Evolutionary conservation across 1,140 invertebrate genomes (phyloP).

Genomic region (Drosophila seguyi): DNA sequence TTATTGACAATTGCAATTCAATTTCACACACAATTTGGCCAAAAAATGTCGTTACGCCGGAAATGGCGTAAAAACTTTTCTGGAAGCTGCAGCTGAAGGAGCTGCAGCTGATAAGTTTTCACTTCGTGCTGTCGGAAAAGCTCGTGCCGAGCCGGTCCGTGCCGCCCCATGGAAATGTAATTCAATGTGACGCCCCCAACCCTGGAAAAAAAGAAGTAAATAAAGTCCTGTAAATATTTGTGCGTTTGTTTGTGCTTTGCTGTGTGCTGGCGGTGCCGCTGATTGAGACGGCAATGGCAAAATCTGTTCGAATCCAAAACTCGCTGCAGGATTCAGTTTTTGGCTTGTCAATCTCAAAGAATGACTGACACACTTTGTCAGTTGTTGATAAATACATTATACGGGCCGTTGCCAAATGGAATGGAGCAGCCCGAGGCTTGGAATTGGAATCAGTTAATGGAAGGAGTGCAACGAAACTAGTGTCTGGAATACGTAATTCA

Average conservation of each 20-base stretch:
- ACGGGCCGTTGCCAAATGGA: constrained; percentile 16
- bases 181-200: constrained; percentile 57
- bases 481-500: neutral
- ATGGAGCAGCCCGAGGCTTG: neutral
- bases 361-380: constrained; percentile 41
- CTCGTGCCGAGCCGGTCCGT: constrained; percentile 11
- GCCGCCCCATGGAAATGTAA: constrained; percentile 64
- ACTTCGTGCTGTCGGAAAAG: constrained; percentile 46
- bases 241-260: constrained; percentile 33
- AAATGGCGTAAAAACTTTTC: constrained; percentile 74
- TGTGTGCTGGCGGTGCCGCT: constrained; percentile 37
- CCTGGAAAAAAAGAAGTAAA: constrained; percentile 39
- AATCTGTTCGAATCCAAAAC: neutral
- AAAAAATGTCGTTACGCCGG: constrained; percentile 67
- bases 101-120: constrained; percentile 65
- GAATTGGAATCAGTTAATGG: constrained; percentile 2
- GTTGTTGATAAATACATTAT: constrained; percentile 33
- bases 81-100: constrained; percentile 32
- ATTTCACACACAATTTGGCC: constrained; percentile 82
- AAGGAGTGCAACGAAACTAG: neutral
- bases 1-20: constrained; percentile 83
- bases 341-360: constrained; percentile 43
- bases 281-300: constrained; percentile 66
- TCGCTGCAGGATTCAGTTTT: constrained; percentile 24
- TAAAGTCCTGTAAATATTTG: constrained; percentile 56